Evolutionary conservation across 2,888 invertebrate species (phyloP).

Genomic region (Apamea sordens): DNA sequence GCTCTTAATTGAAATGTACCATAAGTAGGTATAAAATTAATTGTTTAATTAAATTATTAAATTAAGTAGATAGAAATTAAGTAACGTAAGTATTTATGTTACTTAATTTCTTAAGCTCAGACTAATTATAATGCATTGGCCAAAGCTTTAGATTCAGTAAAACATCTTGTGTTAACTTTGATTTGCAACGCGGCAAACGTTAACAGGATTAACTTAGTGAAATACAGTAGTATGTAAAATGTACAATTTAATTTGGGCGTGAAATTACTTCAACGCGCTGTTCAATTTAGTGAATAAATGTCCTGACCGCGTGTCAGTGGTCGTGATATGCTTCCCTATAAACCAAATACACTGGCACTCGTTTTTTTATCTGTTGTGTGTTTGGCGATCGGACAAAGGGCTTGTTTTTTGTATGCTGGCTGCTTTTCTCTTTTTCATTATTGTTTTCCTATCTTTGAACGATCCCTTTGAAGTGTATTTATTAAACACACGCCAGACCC

Average conservation of each 20-base stretch:
- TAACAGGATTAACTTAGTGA: not conserved
- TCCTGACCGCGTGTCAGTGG: slow-evolving; percentile 6
- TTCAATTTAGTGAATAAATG: slow-evolving; percentile 18
- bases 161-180: not conserved
- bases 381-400: too few relatives aligned
- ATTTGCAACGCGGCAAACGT: not conserved
- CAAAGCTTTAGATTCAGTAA: not conserved
- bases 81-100: too few relatives aligned
- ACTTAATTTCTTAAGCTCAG: too few relatives aligned
- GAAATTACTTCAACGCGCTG: slow-evolving; percentile 1
- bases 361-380: not conserved
- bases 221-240: slow-evolving; percentile 20
- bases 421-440: not conserved
- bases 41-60: too few relatives aligned
- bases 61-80: too few relatives aligned
- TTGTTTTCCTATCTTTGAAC: not conserved
- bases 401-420: not conserved
- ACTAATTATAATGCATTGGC: not conserved
- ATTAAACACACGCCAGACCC: not conserved
- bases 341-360: not conserved
- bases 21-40: too few relatives aligned
- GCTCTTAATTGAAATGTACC: not conserved
- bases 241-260: slow-evolving; percentile 5
- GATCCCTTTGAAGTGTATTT: slow-evolving; percentile 8
- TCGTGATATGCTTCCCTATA: not conserved